Evolutionary conservation across 2,797 vertebrate species (phyloP).

Genomic region (Melanotaenia trifasciata): DNA sequence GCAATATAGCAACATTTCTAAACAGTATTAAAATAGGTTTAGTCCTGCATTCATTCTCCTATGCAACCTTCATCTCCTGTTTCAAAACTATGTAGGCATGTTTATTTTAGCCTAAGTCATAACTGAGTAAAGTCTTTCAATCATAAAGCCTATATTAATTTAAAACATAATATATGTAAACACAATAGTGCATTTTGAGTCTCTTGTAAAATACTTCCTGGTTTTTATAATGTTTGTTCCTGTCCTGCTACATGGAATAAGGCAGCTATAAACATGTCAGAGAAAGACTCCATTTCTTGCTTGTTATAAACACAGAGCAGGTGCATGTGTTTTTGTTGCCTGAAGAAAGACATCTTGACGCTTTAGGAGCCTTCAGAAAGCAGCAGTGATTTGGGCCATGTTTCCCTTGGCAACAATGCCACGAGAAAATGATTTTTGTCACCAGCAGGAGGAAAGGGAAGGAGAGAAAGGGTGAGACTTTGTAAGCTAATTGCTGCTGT

Average conservation of each 20-base stretch:
- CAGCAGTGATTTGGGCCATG: constrained; percentile 24
- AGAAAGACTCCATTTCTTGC: constrained; percentile 5
- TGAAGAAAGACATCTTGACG: constrained; percentile 39
- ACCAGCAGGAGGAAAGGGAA: not conserved
- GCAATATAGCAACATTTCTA: too few species aligned
- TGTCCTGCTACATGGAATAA: not conserved
- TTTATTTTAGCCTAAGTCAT: too few species aligned
- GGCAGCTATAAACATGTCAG: too few species aligned
- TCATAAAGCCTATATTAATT: too few species aligned
- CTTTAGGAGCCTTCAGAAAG: constrained; percentile 29
- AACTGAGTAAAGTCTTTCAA: too few species aligned
- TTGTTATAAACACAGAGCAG: constrained; percentile 33
- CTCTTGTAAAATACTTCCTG: not conserved
- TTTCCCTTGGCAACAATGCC: constrained; percentile 29
- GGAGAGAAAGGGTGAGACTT: not conserved
- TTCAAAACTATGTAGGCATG: too few species aligned
- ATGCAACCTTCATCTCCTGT: too few species aligned
- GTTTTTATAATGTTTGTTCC: not conserved
- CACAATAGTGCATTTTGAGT: too few species aligned
- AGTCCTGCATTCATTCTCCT: too few species aligned
- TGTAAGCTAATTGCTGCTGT: constrained; percentile 11
- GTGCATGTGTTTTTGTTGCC: constrained; percentile 25
- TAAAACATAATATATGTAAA: too few species aligned
- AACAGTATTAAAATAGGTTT: too few species aligned
- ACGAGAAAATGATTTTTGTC: constrained; percentile 8